Percentiles rank a stretch among this genome's conserved stretches.
These are phyloP conservation scores for Lasaia peninsularis DNA, from an alignment of 1,140 invertebrate genomes.

Conservation along the genomic window DNA sequence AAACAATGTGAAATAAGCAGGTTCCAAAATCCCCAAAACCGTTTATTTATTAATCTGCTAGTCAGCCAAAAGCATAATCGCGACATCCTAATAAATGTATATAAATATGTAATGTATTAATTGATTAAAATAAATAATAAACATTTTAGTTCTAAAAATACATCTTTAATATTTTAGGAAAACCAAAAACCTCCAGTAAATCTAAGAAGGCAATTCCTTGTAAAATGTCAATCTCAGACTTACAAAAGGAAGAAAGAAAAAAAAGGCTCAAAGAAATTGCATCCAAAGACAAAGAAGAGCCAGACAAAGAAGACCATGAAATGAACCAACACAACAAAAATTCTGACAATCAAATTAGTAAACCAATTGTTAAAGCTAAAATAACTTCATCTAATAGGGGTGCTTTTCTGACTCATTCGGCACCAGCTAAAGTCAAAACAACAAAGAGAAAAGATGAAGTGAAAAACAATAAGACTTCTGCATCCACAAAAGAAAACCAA, in stretches of 20 bases:
- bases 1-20: too few species aligned
- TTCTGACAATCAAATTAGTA: slow-evolving; percentile 26
- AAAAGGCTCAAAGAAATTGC: slow-evolving; percentile 61
- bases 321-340: slow-evolving; percentile 13
- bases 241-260: slow-evolving; percentile 63
- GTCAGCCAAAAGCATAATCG: too few species aligned
- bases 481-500: slow-evolving; percentile 24
- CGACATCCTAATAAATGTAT: too few species aligned
- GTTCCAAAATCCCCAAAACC: too few species aligned
- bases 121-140: too few species aligned
- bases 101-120: too few species aligned
- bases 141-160: too few species aligned
- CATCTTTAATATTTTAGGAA: slow-evolving; percentile 29
- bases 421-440: slow-evolving; percentile 30
- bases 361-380: slow-evolving; percentile 45
- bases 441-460: slow-evolving; percentile 16
- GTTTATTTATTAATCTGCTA: too few species aligned
- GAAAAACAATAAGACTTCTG: not conserved
- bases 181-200: slow-evolving; percentile 30
- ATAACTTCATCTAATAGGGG: slow-evolving; percentile 49
- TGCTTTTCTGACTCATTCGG: slow-evolving; percentile 45
- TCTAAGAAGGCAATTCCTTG: slow-evolving; percentile 29
- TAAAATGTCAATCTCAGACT: slow-evolving; percentile 40
- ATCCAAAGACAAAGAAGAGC: slow-evolving; percentile 44
- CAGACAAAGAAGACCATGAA: slow-evolving; percentile 14